Evolutionary conservation across 2,113 vertebrate genomes (phyloP).

Genomic region (Dunckerocampus dactyliophorus): DNA sequence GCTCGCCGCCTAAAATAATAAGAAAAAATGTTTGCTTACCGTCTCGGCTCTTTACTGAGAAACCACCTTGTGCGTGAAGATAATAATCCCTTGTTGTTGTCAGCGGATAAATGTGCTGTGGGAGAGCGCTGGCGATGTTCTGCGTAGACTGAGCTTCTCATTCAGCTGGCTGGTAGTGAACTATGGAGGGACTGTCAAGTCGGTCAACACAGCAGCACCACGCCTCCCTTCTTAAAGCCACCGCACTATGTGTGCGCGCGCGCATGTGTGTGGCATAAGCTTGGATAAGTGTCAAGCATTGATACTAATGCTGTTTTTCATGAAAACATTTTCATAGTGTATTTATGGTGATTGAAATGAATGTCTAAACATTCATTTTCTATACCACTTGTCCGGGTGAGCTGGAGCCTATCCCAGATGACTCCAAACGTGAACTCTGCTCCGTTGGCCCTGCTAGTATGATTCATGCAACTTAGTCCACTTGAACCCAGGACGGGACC

Average conservation of each 20-base stretch:
- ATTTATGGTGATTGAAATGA: too few relatives aligned
- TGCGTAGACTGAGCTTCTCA: conserved; percentile 36
- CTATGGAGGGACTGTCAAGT: conserved; percentile 48
- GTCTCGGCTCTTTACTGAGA: conserved; percentile 36
- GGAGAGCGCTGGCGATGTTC: conserved; percentile 12
- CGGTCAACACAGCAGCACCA: conserved; percentile 59
- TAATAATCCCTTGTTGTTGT: conserved; percentile 61
- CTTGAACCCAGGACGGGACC: too few relatives aligned
- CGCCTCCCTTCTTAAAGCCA: conserved; percentile 71
- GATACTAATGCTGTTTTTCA: too few relatives aligned
- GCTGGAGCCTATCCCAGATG: too few relatives aligned
- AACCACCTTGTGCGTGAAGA: conserved; percentile 10
- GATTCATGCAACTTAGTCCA: too few relatives aligned
- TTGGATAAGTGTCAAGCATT: too few relatives aligned
- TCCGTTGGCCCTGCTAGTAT: too few relatives aligned
- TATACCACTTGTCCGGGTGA: too few relatives aligned
- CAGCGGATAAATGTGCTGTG: conserved; percentile 1
- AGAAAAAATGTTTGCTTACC: conserved; percentile 44
- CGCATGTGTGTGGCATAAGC: neutral
- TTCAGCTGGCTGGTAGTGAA: conserved; percentile 53
- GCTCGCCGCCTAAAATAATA: neutral
- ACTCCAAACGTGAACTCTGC: too few relatives aligned
- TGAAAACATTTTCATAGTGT: too few relatives aligned
- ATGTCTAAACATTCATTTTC: too few relatives aligned
- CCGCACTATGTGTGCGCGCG: conserved; percentile 27